Percentiles rank a stretch among this genome's conserved stretches.
phyloP scores from a whole-genome alignment of 1,140 invertebrate genomes.

The Sarcophaga bullata region DNA sequence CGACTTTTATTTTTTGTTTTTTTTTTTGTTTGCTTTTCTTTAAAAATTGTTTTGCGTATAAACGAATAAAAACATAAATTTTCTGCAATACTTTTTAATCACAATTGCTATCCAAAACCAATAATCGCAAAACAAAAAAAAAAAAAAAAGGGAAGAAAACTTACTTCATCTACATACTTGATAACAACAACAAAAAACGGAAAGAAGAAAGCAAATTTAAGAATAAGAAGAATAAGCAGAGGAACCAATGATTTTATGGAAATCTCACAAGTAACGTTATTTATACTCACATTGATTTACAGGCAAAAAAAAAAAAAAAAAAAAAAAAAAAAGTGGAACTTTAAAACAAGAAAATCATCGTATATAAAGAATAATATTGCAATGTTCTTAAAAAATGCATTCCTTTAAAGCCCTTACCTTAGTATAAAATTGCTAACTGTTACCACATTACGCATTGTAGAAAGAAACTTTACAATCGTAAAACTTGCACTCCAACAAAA shows the following conservation, averaged over 20 bases:
- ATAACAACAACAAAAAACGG: no score
- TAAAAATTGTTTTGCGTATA: not conserved
- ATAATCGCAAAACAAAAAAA: slow-evolving; percentile 17
- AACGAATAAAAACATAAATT: slow-evolving; percentile 37
- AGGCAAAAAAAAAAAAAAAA: not conserved
- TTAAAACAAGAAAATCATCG: not conserved
- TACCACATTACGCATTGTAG: slow-evolving; percentile 34
- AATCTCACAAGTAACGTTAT: slow-evolving; percentile 1
- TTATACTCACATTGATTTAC: not conserved
- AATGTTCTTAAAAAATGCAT: no score
- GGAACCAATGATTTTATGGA: not conserved
- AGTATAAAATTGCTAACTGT: slow-evolving; percentile 29
- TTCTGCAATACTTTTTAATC: slow-evolving; percentile 37
- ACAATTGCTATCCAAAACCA: slow-evolving; percentile 38
- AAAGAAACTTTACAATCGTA: slow-evolving; percentile 38
- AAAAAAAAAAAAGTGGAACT: not conserved
- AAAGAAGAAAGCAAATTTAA: no score
- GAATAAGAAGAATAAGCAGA: no score
- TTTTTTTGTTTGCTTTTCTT: not conserved
- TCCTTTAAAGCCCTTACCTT: no score
- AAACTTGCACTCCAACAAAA: slow-evolving; percentile 32
- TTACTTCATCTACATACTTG: not conserved
- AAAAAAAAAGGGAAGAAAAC: not conserved
- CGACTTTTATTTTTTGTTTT: not conserved
- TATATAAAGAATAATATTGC: no score